Conservation (phyloP, 1,140 invertebrate genomes). For the Drosophila grimshawi region DNA sequence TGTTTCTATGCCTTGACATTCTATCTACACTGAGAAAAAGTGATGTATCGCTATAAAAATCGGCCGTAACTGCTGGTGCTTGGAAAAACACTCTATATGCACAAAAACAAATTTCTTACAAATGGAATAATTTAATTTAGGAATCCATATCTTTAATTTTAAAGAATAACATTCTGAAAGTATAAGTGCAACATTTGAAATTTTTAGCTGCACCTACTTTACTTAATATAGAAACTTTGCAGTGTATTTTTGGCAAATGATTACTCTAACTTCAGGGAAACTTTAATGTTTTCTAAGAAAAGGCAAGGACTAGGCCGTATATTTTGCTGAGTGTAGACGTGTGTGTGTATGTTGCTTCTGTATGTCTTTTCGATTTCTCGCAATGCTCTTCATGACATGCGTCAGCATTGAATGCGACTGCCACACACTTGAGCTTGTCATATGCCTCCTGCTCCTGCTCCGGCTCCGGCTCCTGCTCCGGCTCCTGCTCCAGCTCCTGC, state of each 20-base stretch:
- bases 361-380: slow-evolving; percentile 74
- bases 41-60: too few species aligned
- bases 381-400: slow-evolving; percentile 52
- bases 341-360: slow-evolving; percentile 9
- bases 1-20: slow-evolving; percentile 30
- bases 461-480: not conserved
- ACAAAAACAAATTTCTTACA: too few species aligned
- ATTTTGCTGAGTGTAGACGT: not conserved
- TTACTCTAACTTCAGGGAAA: not conserved
- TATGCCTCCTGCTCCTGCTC: slow-evolving; percentile 35
- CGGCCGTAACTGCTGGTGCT: too few species aligned
- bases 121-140: too few species aligned
- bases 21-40: not conserved
- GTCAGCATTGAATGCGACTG: slow-evolving; percentile 38
- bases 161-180: too few species aligned
- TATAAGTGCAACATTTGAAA: too few species aligned
- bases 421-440: slow-evolving; percentile 66
- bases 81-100: too few species aligned
- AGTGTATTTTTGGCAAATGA: too few species aligned
- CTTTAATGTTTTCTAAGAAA: not conserved
- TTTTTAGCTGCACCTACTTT: too few species aligned
- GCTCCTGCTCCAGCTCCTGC: slow-evolving; percentile 1
- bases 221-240: too few species aligned
- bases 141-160: too few species aligned
- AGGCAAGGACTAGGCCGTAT: too few species aligned